These are phyloP conservation scores for Syngnathoides biaculeatus DNA, from an alignment of 2,113 vertebrate genomes.

Conservation along the genomic window DNA sequence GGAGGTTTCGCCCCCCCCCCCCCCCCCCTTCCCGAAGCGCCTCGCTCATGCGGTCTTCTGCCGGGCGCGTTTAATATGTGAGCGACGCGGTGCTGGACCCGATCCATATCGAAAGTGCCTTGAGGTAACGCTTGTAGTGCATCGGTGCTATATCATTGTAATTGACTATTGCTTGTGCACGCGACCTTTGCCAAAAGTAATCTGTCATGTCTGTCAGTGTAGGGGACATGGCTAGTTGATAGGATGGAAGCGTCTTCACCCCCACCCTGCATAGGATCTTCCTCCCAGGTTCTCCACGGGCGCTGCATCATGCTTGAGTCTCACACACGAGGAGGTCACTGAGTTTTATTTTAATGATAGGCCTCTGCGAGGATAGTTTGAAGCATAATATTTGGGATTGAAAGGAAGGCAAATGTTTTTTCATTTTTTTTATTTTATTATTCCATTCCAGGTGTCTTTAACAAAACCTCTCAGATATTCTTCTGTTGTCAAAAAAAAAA, in stretches of 20 bases:
- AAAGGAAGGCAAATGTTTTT: too few species aligned
- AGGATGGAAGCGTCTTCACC: background rate
- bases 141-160: background rate
- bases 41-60: background rate
- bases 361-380: background rate
- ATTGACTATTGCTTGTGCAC: background rate
- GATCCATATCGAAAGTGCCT: slow-evolving; percentile 5
- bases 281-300: background rate
- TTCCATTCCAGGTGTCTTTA: background rate
- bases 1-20: background rate
- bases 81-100: background rate
- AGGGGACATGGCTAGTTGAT: background rate
- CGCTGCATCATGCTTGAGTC: background rate
- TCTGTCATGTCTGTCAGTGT: background rate
- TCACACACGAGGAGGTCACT: background rate
- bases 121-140: slow-evolving; percentile 1
- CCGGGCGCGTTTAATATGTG: background rate
- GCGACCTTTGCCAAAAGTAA: background rate
- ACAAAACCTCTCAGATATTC: background rate
- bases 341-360: background rate
- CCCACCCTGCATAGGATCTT: background rate
- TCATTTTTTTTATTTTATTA: too few species aligned
- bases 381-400: background rate
- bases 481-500: background rate
- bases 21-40: background rate